A percentile compares a stretch with the other conserved stretches of the same genome.
Conservation (phyloP, 2,888 invertebrate species). For the Plutella xylostella region DNA sequence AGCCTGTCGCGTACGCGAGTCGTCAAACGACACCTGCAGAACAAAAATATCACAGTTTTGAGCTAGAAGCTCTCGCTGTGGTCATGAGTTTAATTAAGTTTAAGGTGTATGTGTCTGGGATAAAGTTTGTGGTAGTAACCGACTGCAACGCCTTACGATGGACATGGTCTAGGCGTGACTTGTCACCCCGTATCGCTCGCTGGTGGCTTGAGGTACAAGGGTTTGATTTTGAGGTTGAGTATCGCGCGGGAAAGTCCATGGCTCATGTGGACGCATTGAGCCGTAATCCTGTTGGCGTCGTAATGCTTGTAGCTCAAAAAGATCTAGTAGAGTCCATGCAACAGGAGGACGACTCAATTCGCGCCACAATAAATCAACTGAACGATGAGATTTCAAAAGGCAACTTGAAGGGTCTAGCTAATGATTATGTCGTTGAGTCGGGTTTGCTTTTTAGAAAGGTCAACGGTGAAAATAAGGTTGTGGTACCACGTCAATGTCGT, state of each 20-base stretch:
- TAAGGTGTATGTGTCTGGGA: slow-evolving; percentile 5
- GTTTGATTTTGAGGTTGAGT: neutral
- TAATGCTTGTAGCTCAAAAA: slow-evolving; percentile 6
- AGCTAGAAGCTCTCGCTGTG: slow-evolving; percentile 13
- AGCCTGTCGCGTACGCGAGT: slow-evolving; percentile 14
- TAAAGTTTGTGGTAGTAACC: slow-evolving; percentile 8
- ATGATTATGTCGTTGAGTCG: too few species aligned
- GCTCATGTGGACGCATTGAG: too few species aligned
- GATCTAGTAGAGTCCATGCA: slow-evolving; percentile 9
- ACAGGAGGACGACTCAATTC: slow-evolving; percentile 8
- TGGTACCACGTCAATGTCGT: too few species aligned
- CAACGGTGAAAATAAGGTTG: too few species aligned
- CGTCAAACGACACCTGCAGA: slow-evolving; percentile 13
- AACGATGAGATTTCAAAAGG: too few species aligned
- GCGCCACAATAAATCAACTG: too few species aligned
- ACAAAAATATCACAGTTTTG: slow-evolving; percentile 10
- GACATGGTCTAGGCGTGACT: slow-evolving; percentile 7
- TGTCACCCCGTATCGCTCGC: slow-evolving; percentile 8
- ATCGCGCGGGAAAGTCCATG: too few species aligned
- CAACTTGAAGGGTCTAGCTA: too few species aligned
- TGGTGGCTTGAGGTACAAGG: slow-evolving; percentile 10
- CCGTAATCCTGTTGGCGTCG: too few species aligned
- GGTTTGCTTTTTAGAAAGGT: too few species aligned
- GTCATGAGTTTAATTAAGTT: slow-evolving; percentile 5
- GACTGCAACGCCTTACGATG: slow-evolving; percentile 8